Conservation (phyloP, 1,140 invertebrate genomes). For the Pentalonia nigronervosa region DNA sequence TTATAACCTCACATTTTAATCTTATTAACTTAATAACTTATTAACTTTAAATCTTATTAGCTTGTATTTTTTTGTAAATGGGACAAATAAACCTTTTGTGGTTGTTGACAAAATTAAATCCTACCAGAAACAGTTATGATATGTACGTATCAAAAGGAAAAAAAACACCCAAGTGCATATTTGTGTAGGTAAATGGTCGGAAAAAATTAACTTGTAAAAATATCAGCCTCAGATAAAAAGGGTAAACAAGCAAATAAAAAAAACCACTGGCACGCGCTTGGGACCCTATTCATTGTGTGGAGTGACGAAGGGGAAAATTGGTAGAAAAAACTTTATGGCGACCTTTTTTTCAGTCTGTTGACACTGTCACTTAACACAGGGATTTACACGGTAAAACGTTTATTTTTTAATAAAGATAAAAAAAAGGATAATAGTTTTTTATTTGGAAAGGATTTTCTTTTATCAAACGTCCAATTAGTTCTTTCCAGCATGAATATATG, state of each 20-base stretch:
- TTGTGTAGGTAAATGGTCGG: constrained; percentile 47
- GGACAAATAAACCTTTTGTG: constrained; percentile 20
- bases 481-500: background rate
- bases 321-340: constrained; percentile 42
- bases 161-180: constrained; percentile 3
- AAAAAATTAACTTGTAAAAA: constrained; percentile 58
- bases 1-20: constrained; percentile 1
- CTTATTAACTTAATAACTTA: too few species aligned
- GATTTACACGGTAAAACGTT: constrained; percentile 56
- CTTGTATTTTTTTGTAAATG: background rate
- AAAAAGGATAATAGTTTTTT: constrained; percentile 38
- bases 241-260: constrained; percentile 36
- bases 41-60: too few species aligned
- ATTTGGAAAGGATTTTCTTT: background rate
- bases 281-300: background rate
- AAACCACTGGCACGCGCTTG: constrained; percentile 48
- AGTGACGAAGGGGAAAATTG: background rate
- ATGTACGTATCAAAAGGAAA: constrained; percentile 4
- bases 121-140: constrained; percentile 33
- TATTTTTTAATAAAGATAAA: constrained; percentile 57
- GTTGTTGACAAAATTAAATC: constrained; percentile 54
- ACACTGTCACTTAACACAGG: constrained; percentile 53
- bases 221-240: constrained; percentile 28
- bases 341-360: constrained; percentile 56
- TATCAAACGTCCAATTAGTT: background rate